Evolutionary conservation across 2,113 vertebrate species (phyloP), one percentile per base, ranked within the genome.

Genomic region (Vanacampus margaritifer): DNA sequence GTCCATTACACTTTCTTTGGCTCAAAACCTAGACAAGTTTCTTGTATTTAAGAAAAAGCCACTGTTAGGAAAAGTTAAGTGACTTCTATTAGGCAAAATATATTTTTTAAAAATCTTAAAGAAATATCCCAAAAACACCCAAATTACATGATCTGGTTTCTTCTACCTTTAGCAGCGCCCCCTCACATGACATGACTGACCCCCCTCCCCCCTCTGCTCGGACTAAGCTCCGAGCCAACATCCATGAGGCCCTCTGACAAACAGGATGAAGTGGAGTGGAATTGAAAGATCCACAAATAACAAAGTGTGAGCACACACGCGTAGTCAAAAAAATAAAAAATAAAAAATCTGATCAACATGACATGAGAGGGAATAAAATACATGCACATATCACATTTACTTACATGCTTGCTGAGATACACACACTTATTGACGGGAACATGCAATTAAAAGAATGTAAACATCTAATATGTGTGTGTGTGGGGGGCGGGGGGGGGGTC

Each of bases 151-250:
- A 36, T 46, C 64, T 68, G 39, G 67, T 60, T 63, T 68, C 59
- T 39, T 61, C 63, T 75, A 87, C 79, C 82, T 71, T 80, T 69
- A 72, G 67, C 72, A 75, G 66, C 56, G 1, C 82, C 83, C 73
- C 68, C 82, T 84, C 71, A 80, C 77, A 86, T 83, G 74, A 75
- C 74, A 74, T 78, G 78, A 63, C 74, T 46, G 59, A 35, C 62
- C 43, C 26, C 43, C 51, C 23, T 3, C 68, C 50, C 13, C 53
- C 51, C n/a, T 5, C 1, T 35, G 21, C 23, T 48, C 51, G 57
- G 67, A 78, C 78, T 54, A 74, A 74, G 63, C 72, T 65, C 68
- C 59, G 57, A 67, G 61, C 71, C 74, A 73, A 74, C 39, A 39
- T 79, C 48, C 72, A n/a, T n/a, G n/a, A 82, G 74, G 79, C 68